Conservation (phyloP, 2,888 invertebrate species). For the Alviniconcha strummeri region DNA sequence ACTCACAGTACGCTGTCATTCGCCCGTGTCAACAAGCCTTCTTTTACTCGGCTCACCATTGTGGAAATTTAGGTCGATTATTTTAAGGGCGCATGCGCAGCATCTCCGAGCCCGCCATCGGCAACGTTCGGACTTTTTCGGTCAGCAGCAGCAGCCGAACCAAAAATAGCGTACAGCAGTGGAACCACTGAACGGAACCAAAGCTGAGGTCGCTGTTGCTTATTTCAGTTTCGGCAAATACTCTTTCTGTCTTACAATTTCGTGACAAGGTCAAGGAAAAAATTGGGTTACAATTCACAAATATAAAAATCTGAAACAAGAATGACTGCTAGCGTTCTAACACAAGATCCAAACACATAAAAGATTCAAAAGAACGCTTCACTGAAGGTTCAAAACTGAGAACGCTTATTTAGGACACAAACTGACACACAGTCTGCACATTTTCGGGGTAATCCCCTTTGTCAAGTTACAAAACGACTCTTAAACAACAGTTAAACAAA, state of each 20-base stretch:
- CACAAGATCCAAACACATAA: too few relatives aligned
- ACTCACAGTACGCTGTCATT: conserved; percentile 23
- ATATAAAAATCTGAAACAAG: too few relatives aligned
- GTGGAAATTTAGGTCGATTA: conserved; percentile 23
- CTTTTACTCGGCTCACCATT: conserved; percentile 15
- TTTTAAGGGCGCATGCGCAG: conserved; percentile 28
- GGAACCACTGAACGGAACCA: background rate
- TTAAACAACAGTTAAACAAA: too few relatives aligned
- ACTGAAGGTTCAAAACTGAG: too few relatives aligned
- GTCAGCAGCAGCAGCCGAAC: conserved; percentile 21
- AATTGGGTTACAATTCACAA: too few relatives aligned
- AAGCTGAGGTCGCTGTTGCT: background rate
- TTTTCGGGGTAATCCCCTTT: too few relatives aligned
- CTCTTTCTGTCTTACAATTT: background rate
- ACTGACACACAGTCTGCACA: too few relatives aligned
- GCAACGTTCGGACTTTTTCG: conserved; percentile 26
- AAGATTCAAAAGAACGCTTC: too few relatives aligned
- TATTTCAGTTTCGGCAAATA: background rate
- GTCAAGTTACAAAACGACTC: too few relatives aligned
- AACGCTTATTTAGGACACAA: too few relatives aligned
- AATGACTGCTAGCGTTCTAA: too few relatives aligned
- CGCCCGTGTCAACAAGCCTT: conserved; percentile 35
- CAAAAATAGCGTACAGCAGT: background rate
- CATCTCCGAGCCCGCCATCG: conserved; percentile 22
- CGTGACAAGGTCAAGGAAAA: background rate